These are phyloP conservation scores for Melanotus villosus DNA, from an alignment of 2,888 invertebrate species.

Conservation along the genomic window DNA sequence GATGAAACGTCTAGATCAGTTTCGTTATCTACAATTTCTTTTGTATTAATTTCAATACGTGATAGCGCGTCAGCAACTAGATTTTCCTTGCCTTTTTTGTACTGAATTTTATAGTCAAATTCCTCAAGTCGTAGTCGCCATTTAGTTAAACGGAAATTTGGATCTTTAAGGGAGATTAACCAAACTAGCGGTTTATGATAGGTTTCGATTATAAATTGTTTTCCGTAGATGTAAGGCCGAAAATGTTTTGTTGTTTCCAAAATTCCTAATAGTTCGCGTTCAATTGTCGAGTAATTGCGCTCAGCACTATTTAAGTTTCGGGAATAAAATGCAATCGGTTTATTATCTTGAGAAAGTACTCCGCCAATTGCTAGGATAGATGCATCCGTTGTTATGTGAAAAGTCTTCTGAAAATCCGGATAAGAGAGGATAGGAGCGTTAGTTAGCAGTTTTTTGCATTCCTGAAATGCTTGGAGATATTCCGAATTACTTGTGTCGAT, in stretches of 20 bases:
- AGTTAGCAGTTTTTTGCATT: slow-evolving; percentile 50
- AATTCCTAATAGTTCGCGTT: no score
- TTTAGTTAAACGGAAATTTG: slow-evolving; percentile 13
- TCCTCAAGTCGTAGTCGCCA: slow-evolving; percentile 36
- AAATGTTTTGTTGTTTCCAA: slow-evolving; percentile 51
- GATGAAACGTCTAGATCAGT: no score
- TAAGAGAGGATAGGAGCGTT: slow-evolving; percentile 51
- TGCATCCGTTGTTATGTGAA: slow-evolving; percentile 51
- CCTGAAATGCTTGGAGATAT: slow-evolving; percentile 43
- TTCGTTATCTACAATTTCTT: no score
- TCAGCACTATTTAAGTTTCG: slow-evolving; percentile 51
- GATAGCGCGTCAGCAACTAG: slow-evolving; percentile 34
- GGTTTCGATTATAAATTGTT: slow-evolving; percentile 45
- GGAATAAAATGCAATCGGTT: slow-evolving; percentile 50
- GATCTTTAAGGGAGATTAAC: slow-evolving; percentile 37
- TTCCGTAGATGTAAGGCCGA: slow-evolving; percentile 50
- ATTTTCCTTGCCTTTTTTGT: slow-evolving; percentile 39
- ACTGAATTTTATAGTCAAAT: slow-evolving; percentile 32
- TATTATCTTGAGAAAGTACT: slow-evolving; percentile 49
- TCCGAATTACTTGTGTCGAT: slow-evolving; percentile 31
- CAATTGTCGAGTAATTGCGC: slow-evolving; percentile 52
- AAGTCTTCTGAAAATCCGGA: slow-evolving; percentile 50
- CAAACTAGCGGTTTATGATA: slow-evolving; percentile 51
- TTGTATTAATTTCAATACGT: no score
- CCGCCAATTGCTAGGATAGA: slow-evolving; percentile 46